Conservation (phyloP, 2,888 invertebrate species). For the Hartigia nigra region DNA sequence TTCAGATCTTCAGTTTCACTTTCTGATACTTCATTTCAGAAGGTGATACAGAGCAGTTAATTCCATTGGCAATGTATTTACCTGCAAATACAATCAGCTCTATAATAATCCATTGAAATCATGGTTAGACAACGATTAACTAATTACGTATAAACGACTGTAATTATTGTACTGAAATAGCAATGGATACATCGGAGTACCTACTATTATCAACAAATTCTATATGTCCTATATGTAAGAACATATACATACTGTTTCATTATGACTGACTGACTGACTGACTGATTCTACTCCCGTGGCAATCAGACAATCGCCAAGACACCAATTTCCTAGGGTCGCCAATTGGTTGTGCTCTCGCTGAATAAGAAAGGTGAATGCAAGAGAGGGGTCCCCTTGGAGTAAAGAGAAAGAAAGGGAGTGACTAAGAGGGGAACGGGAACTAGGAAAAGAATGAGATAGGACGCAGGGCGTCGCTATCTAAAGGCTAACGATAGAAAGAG, state of each 20-base stretch:
- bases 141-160: neutral
- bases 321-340: neutral
- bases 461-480: neutral
- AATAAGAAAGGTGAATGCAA: neutral
- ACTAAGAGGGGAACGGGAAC: slow-evolving; percentile 40
- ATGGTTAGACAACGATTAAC: neutral
- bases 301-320: neutral
- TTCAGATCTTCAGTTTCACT: neutral
- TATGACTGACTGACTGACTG: neutral
- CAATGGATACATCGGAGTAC: neutral
- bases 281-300: neutral
- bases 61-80: too few relatives aligned
- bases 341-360: neutral
- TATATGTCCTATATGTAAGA: neutral
- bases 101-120: neutral
- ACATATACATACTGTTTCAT: neutral
- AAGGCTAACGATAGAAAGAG: neutral
- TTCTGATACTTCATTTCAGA: neutral
- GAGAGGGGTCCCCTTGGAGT: slow-evolving; percentile 7
- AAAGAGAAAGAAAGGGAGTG: slow-evolving; percentile 11
- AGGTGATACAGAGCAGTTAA: neutral
- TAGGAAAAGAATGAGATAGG: neutral
- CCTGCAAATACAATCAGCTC: neutral
- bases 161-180: neutral
- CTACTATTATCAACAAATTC: neutral